Conservation (phyloP, 2,888 invertebrate genomes). For the Torymus auratus region DNA sequence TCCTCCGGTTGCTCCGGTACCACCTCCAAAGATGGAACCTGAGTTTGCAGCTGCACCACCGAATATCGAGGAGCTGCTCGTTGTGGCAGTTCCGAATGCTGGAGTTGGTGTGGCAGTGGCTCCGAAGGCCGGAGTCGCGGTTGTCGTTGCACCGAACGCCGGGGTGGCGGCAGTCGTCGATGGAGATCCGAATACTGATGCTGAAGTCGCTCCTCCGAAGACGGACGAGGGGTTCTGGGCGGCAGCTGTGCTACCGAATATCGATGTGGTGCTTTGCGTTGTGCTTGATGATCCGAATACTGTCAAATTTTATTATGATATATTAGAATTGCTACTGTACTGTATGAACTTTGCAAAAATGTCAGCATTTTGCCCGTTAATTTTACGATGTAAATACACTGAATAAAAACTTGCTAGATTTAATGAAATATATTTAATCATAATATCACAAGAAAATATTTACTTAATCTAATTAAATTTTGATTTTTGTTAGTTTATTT, state of each 20-base stretch:
- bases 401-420: no score
- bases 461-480: no score
- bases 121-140: slow-evolving; percentile 16
- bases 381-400: no score
- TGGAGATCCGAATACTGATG: slow-evolving; percentile 12
- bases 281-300: no score
- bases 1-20: slow-evolving; percentile 28
- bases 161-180: not conserved
- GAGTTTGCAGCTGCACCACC: slow-evolving; percentile 51
- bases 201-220: not conserved
- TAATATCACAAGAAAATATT: no score
- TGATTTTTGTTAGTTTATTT: no score
- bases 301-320: no score
- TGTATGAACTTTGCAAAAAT: not conserved
- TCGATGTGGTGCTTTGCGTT: not conserved
- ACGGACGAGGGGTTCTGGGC: not conserved
- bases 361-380: no score
- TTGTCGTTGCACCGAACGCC: slow-evolving; percentile 1
- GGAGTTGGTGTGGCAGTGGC: slow-evolving; percentile 8
- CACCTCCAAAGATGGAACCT: slow-evolving; percentile 62
- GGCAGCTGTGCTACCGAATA: not conserved
- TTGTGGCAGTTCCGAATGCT: not conserved
- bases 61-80: slow-evolving; percentile 59
- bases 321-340: not conserved
- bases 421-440: no score